Conservation (phyloP, 2,888 invertebrate genomes). For the Sclerodermus sp. region DNA sequence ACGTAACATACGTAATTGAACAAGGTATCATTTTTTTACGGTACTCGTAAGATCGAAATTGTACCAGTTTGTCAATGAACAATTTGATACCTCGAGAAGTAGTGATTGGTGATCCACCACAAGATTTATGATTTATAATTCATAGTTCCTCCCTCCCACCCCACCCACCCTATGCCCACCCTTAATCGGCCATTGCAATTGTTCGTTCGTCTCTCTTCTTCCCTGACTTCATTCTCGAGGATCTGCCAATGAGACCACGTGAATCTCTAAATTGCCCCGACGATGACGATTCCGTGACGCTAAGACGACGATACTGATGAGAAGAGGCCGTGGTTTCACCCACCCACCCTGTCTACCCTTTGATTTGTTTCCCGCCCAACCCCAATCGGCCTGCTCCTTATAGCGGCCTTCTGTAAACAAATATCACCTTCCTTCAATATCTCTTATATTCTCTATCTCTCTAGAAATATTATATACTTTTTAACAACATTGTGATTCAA, state of each 20-base stretch:
- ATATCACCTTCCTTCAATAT: slow-evolving; percentile 3
- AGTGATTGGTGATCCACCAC: slow-evolving; percentile 38
- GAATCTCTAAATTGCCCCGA: slow-evolving; percentile 25
- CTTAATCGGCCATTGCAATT: slow-evolving; percentile 36
- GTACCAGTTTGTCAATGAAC: slow-evolving; percentile 10
- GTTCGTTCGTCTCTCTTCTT: slow-evolving; percentile 9
- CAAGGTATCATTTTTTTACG: slow-evolving; percentile 30
- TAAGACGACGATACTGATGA: slow-evolving; percentile 56
- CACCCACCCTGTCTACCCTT: slow-evolving; percentile 59
- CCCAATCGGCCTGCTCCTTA: slow-evolving; percentile 55
- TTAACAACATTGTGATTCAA: no score
- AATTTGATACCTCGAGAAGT: slow-evolving; percentile 5
- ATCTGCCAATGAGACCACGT: slow-evolving; percentile 17
- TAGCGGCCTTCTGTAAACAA: slow-evolving; percentile 54
- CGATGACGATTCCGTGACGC: slow-evolving; percentile 25
- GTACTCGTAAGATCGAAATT: no score
- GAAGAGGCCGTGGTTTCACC: slow-evolving; percentile 60
- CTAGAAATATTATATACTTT: no score
- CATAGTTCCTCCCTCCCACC: slow-evolving; percentile 43
- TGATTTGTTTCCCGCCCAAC: slow-evolving; percentile 56
- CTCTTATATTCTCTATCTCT: no score
- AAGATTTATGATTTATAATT: slow-evolving; percentile 32
- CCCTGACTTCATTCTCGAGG: slow-evolving; percentile 2
- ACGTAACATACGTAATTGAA: slow-evolving; percentile 20
- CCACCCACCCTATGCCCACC: slow-evolving; percentile 31